Conservation (phyloP, 2,797 vertebrate species). For the Myotis planiceps region DNA sequence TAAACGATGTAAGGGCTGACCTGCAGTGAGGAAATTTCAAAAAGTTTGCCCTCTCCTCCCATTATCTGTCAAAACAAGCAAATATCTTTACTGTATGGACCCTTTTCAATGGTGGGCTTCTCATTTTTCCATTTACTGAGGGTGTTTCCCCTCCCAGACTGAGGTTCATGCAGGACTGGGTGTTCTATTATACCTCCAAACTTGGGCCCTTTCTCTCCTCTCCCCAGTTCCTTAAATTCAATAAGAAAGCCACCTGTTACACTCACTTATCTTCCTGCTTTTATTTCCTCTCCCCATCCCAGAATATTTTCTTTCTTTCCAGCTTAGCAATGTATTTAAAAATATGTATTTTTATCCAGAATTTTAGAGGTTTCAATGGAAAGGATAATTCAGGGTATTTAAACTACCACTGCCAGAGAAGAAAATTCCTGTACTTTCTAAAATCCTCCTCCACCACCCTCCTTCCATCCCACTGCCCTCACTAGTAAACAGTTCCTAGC, state of each 20-base stretch:
- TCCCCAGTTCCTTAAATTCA: not conserved
- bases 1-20: not conserved
- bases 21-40: not conserved
- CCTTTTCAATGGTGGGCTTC: not conserved
- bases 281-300: not conserved
- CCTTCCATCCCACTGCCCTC: not conserved
- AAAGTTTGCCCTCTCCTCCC: not conserved
- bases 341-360: not conserved
- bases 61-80: not conserved
- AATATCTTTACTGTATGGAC: not conserved
- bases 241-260: not conserved
- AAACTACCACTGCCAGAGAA: not conserved
- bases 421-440: not conserved
- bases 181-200: not conserved
- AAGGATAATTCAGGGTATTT: not conserved
- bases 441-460: not conserved
- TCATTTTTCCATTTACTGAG: not conserved
- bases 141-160: not conserved
- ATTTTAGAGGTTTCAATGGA: not conserved
- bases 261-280: not conserved
- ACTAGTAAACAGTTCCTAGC: not conserved
- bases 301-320: not conserved
- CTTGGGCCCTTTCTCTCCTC: not conserved
- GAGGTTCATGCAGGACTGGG: not conserved
- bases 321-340: not conserved